A percentile compares a stretch with the other conserved stretches of the same genome.
These are phyloP conservation scores for Pteronura brasiliensis DNA, from an alignment of 2,113 vertebrate species.

Conservation along the genomic window DNA sequence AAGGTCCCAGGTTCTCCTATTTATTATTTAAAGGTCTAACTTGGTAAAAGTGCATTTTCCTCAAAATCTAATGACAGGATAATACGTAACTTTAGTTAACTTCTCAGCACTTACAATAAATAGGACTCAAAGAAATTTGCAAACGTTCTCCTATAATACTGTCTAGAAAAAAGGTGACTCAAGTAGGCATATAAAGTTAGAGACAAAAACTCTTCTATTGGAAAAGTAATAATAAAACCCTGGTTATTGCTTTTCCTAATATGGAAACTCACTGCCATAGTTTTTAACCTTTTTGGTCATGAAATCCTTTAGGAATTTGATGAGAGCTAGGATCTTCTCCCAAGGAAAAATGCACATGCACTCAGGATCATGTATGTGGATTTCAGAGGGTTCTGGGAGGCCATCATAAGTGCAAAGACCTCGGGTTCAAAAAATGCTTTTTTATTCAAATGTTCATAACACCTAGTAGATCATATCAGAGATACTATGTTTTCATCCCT, in stretches of 20 bases:
- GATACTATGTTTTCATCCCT: neutral
- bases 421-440: neutral
- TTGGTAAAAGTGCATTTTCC: neutral
- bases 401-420: neutral
- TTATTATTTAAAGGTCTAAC: neutral
- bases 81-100: neutral
- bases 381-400: neutral
- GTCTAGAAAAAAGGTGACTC: neutral
- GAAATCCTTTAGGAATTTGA: neutral
- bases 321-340: neutral
- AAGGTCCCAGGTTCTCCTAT: neutral
- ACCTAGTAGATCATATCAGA: neutral
- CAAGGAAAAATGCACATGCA: neutral
- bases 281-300: neutral
- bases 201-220: neutral
- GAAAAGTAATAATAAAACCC: neutral
- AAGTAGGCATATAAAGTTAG: neutral
- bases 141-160: neutral
- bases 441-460: neutral
- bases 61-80: neutral
- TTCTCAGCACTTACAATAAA: neutral
- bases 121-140: neutral
- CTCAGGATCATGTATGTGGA: neutral
- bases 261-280: neutral
- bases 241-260: neutral